Conservation (phyloP, 2,888 invertebrate species). For the Cantharis lateralis region DNA sequence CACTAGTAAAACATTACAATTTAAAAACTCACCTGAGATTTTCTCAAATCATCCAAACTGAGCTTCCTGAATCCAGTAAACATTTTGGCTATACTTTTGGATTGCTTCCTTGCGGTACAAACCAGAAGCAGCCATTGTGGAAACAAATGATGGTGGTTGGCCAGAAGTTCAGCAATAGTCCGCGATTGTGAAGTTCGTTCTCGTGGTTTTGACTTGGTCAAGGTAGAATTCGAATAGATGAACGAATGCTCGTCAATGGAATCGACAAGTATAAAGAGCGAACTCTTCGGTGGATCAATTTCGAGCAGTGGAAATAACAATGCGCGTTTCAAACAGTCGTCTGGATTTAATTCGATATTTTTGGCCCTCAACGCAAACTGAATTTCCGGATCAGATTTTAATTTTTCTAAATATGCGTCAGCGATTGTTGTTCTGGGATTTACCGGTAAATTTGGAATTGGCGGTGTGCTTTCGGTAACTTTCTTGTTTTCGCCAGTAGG, state of each 20-base stretch:
- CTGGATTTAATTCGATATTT: conserved; percentile 84
- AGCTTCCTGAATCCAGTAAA: conserved; percentile 89
- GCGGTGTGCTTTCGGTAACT: conserved; percentile 48
- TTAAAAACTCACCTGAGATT: conserved; percentile 61
- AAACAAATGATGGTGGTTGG: conserved; percentile 87
- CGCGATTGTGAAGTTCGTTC: conserved; percentile 59
- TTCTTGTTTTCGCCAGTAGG: conserved; percentile 43
- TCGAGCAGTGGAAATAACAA: conserved; percentile 85
- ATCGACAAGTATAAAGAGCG: conserved; percentile 85
- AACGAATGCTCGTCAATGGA: conserved; percentile 85
- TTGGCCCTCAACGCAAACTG: conserved; percentile 78
- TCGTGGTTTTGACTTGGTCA: conserved; percentile 59
- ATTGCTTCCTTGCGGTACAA: conserved; percentile 85
- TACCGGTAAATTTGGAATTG: conserved; percentile 58
- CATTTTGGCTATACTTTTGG: conserved; percentile 79
- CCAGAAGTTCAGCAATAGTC: conserved; percentile 81
- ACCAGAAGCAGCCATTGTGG: conserved; percentile 93
- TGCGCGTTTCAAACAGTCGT: conserved; percentile 89
- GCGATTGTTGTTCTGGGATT: conserved; percentile 70
- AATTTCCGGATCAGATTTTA: conserved; percentile 79
- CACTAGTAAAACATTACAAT: too few relatives aligned
- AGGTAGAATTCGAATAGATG: conserved; percentile 61
- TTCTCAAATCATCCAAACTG: conserved; percentile 87
- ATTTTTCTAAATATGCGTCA: conserved; percentile 79
- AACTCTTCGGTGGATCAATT: conserved; percentile 84